Base-by-base conservation (phyloP, 2,888 invertebrate species). In the Myathropa florea region DNA sequence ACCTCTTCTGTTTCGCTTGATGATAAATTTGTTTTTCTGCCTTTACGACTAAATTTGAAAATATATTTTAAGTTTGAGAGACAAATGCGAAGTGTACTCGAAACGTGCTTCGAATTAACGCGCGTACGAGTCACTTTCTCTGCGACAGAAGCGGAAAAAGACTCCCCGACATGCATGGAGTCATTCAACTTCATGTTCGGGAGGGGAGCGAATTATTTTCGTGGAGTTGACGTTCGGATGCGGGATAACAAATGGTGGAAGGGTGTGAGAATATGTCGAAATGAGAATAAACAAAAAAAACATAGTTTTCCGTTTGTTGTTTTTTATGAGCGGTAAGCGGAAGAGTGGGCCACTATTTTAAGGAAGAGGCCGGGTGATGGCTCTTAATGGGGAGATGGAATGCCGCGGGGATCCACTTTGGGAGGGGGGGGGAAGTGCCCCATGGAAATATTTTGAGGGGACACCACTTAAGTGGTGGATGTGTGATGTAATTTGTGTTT, bases 211-310 rank as follows among this genome's bases (percentile, higher is more conserved):
- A 67, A 71, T 63, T 28, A 46, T 65, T 61, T 61, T 72, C 53
- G 64, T 60, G 24, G 23, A 24, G 26, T 75, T 53, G n/a, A 36
- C 46, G 33, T 12, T 67, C 55, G 70, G 2, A 24, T 23, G 55
- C 36, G 60, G 65, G 33, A 76, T 75, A 70, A 71, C 68, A 36
- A 70, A 77, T 77, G 67, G 59, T 4, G 2, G 68, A 72, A 71
- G 75, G 83, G 67, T 85, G 77, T 73, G 77, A 85, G 81, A 85
- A 81, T 78, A 64, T 77, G 72, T 78, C 60, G 85, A 85, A 77
- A 85, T 78, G 39, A 73, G 73, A 73, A 82, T 68, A 77, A 85
- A 82, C 73, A 70, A 39, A 60, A 59, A 46, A 36, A 33, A 55
- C 39, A 24, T 64, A 21, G 30, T 61, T 67, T 24, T 60, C n/a